Conservation (phyloP, 2,113 vertebrate species). For the Passer domesticus region DNA sequence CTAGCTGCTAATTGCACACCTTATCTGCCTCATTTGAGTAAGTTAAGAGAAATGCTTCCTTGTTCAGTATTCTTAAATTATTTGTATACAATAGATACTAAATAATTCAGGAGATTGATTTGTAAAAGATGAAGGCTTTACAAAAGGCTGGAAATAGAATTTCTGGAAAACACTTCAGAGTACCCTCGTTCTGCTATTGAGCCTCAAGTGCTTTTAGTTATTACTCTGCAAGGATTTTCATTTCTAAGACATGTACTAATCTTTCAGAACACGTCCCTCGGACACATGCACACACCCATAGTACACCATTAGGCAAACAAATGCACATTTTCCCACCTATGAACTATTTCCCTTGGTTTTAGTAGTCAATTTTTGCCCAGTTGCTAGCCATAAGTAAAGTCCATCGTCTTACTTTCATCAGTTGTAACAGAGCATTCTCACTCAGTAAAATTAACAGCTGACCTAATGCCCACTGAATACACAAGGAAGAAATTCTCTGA, state of each 20-base stretch:
- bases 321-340: background rate
- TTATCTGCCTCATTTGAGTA: background rate
- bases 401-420: background rate
- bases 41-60: background rate
- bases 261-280: background rate
- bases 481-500: background rate
- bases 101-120: slow-evolving; percentile 17
- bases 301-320: background rate
- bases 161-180: background rate
- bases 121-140: background rate
- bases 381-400: background rate
- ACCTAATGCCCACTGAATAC: background rate
- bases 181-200: background rate
- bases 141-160: background rate
- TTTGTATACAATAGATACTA: slow-evolving; percentile 6
- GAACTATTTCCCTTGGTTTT: background rate
- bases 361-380: background rate
- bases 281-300: accelerated
- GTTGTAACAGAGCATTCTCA: background rate
- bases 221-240: background rate
- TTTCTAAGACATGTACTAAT: background rate
- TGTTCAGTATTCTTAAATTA: background rate
- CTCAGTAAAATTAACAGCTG: background rate
- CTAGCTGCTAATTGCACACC: background rate
- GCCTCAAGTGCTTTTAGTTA: background rate